phyloP scores from a whole-genome alignment of 2,797 vertebrate genomes.

The Bovichtus diacanthus region DNA sequence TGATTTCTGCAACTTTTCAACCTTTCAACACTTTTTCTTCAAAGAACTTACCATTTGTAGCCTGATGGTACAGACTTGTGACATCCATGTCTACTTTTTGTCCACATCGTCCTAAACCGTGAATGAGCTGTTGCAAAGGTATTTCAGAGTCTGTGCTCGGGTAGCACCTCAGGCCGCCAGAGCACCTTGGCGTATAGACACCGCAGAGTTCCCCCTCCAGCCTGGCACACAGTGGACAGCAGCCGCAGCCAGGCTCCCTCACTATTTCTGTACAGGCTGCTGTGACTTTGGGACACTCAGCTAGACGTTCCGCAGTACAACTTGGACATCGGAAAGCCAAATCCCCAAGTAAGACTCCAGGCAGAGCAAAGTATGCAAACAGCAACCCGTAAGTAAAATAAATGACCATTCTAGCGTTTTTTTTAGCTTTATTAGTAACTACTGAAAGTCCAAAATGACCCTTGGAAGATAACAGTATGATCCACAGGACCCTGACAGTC shows the following conservation, averaged over 20 bases:
- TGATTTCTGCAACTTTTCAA: neutral
- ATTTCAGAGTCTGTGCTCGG: constrained; percentile 85
- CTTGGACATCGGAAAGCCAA: constrained; percentile 88
- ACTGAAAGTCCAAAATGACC: constrained; percentile 46
- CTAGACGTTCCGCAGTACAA: constrained; percentile 84
- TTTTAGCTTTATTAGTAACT: neutral
- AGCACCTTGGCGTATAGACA: constrained; percentile 93
- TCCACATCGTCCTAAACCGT: constrained; percentile 89
- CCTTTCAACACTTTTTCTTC: neutral
- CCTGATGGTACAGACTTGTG: constrained; percentile 78
- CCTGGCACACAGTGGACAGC: constrained; percentile 92
- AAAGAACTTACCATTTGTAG: constrained; percentile 81
- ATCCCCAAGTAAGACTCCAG: constrained; percentile 80
- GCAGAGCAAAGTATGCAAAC: constrained; percentile 71
- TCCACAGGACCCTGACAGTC: constrained; percentile 68
- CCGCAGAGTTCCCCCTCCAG: constrained; percentile 90
- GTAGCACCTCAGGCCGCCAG: constrained; percentile 90
- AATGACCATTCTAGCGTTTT: constrained; percentile 59
- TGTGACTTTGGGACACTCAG: constrained; percentile 80
- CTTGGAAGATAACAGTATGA: constrained; percentile 49
- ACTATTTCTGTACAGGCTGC: constrained; percentile 88
- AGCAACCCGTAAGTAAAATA: constrained; percentile 54
- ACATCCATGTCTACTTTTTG: constrained; percentile 82
- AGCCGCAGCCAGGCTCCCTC: constrained; percentile 94
- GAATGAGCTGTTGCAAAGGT: constrained; percentile 91